Conservation (phyloP, 2,888 invertebrate genomes). For the Diplolepis rosae region DNA sequence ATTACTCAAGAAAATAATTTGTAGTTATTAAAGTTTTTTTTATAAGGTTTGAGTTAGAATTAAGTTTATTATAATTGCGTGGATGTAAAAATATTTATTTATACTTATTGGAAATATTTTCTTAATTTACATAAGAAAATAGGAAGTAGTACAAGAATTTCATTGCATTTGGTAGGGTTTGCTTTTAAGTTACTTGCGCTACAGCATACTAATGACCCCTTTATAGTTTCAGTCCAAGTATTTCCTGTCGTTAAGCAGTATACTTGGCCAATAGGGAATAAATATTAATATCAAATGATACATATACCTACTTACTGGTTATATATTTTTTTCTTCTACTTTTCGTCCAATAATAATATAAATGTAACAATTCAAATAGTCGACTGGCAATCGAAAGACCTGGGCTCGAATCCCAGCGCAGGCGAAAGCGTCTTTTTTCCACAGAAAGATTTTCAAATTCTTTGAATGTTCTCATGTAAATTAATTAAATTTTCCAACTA, state of each 20-base stretch:
- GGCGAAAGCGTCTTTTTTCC: too few species aligned
- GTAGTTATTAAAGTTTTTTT: background rate
- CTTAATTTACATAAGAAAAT: background rate
- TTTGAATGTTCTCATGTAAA: too few species aligned
- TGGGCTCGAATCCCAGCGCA: too few species aligned
- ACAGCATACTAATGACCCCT: slow-evolving; percentile 11
- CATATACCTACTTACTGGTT: slow-evolving; percentile 24
- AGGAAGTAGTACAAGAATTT: background rate
- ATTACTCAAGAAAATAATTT: background rate
- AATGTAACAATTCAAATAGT: too few species aligned
- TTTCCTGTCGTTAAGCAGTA: slow-evolving; percentile 18
- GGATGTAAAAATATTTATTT: background rate
- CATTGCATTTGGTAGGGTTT: background rate
- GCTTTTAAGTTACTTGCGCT: slow-evolving; percentile 1
- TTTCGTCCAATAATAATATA: too few species aligned
- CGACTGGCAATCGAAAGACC: too few species aligned
- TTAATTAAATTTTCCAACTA: too few species aligned
- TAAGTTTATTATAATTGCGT: background rate
- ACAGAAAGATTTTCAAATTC: too few species aligned
- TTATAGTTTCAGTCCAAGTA: slow-evolving; percentile 13
- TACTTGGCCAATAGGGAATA: slow-evolving; percentile 13
- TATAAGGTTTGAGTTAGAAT: background rate
- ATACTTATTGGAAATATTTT: background rate
- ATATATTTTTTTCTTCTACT: too few species aligned
- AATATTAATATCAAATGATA: background rate